These are phyloP conservation scores for Octopus sinensis DNA, from an alignment of 1,140 invertebrate species.

Conservation along the genomic window DNA sequence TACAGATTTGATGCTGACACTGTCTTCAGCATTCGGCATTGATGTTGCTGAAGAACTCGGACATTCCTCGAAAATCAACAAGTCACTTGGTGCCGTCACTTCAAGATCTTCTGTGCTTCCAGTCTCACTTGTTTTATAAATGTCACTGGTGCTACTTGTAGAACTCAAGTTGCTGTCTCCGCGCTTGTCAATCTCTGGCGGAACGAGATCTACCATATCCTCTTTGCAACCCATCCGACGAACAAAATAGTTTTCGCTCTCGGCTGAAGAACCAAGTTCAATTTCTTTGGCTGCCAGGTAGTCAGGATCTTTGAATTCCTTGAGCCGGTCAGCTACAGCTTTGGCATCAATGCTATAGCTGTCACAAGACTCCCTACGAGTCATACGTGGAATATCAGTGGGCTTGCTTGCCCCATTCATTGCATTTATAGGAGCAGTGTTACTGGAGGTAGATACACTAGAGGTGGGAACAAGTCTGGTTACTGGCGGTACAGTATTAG, in stretches of 20 bases:
- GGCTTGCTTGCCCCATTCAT: not conserved
- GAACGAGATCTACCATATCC: not conserved
- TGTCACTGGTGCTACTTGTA: slow-evolving; percentile 45
- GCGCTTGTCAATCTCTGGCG: slow-evolving; percentile 9
- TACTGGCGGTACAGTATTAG: slow-evolving; percentile 9
- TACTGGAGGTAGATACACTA: not conserved
- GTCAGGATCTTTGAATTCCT: slow-evolving; percentile 50
- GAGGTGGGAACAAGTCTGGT: not conserved
- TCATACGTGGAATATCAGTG: slow-evolving; percentile 27
- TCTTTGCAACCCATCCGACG: not conserved
- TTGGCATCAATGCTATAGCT: slow-evolving; percentile 35
- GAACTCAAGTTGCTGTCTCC: slow-evolving; percentile 35
- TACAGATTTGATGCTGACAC: slow-evolving; percentile 32
- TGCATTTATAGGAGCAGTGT: not conserved
- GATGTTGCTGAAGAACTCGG: not conserved
- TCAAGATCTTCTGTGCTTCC: slow-evolving; percentile 26
- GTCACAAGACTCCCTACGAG: slow-evolving; percentile 34
- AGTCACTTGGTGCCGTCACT: not conserved
- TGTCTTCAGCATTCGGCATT: slow-evolving; percentile 25
- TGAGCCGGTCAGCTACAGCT: slow-evolving; percentile 36
- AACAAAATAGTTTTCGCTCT: slow-evolving; percentile 40
- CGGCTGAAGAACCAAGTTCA: slow-evolving; percentile 49
- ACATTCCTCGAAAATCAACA: slow-evolving; percentile 19
- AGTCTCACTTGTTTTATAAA: slow-evolving; percentile 29
- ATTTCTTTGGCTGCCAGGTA: slow-evolving; percentile 38